Evolutionary conservation across 2,888 invertebrate genomes (phyloP).

Genomic region (Hemithea aestivaria): DNA sequence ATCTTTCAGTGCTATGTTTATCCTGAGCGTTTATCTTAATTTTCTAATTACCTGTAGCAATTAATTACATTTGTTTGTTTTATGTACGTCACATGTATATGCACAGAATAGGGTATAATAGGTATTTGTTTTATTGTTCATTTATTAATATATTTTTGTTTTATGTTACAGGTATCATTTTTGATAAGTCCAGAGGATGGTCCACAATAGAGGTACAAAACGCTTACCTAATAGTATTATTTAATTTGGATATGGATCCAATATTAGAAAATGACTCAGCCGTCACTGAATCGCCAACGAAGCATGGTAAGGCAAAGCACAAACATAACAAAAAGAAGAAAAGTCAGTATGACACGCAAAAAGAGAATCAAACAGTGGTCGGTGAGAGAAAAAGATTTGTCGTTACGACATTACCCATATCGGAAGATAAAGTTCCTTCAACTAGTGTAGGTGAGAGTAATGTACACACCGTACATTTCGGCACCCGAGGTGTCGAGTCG

Average conservation of each 20-base stretch:
- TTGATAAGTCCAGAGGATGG: slow-evolving; percentile 49
- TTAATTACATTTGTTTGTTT: too few relatives aligned
- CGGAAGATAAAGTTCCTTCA: slow-evolving; percentile 56
- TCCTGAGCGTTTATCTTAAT: too few relatives aligned
- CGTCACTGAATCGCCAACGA: slow-evolving; percentile 58
- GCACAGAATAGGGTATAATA: too few relatives aligned
- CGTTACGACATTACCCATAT: slow-evolving; percentile 61
- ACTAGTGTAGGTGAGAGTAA: slow-evolving; percentile 57
- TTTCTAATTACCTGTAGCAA: too few relatives aligned
- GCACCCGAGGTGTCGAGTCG: slow-evolving; percentile 69
- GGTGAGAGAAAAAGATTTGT: slow-evolving; percentile 68
- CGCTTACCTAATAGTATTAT: slow-evolving; percentile 34
- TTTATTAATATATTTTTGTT: slow-evolving; percentile 22
- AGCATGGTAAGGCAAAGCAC: slow-evolving; percentile 65
- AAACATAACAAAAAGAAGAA: slow-evolving; percentile 70
- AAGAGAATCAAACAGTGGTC: slow-evolving; percentile 63
- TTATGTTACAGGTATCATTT: slow-evolving; percentile 56
- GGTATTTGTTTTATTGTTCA: too few relatives aligned
- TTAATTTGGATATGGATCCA: slow-evolving; percentile 63
- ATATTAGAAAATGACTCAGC: slow-evolving; percentile 74
- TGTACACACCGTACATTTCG: slow-evolving; percentile 73
- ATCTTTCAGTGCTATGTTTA: too few relatives aligned
- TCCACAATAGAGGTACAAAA: slow-evolving; percentile 50
- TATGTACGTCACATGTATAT: too few relatives aligned
- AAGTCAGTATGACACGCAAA: slow-evolving; percentile 45